Evolutionary conservation across 2,113 vertebrate species (phyloP).

Genomic region (Ochotona princeps): DNA sequence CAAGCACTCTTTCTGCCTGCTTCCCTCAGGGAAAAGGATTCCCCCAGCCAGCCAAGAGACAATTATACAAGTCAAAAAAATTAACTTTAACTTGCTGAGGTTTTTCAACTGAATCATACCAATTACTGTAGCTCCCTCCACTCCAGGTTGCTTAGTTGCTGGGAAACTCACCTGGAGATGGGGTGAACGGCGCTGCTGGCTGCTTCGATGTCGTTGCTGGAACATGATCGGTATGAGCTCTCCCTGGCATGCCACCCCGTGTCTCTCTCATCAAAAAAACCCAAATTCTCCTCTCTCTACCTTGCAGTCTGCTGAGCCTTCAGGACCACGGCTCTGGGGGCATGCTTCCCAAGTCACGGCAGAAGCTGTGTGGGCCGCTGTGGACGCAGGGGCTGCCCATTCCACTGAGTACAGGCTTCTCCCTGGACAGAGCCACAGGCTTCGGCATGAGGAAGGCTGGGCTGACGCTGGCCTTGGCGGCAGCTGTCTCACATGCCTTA

Average conservation of each 20-base stretch:
- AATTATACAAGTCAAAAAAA: slow-evolving; percentile 37
- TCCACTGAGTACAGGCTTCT: not conserved
- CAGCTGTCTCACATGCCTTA: not conserved
- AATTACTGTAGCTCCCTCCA: slow-evolving; percentile 32
- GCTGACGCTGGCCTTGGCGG: not conserved
- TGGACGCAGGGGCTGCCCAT: not conserved
- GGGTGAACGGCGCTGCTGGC: not conserved
- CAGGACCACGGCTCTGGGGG: not conserved
- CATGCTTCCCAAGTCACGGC: not conserved
- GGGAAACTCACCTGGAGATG: slow-evolving; percentile 15
- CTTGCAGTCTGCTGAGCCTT: not conserved
- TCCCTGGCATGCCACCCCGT: not conserved
- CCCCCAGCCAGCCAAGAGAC: slow-evolving; percentile 30
- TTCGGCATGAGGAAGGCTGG: not conserved
- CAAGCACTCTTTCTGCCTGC: not conserved
- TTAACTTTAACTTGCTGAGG: not conserved
- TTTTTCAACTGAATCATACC: slow-evolving; percentile 12
- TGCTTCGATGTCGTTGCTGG: slow-evolving; percentile 23
- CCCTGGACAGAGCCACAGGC: not conserved
- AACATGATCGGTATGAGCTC: not conserved
- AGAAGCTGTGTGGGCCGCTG: not conserved
- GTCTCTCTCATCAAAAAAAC: not conserved
- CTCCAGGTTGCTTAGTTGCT: slow-evolving; percentile 47
- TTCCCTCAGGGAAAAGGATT: not conserved
- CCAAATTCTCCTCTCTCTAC: not conserved